Evolutionary conservation across 37 sponge, comb jelly and placozoan genomes (phyloP), one percentile per base, ranked within the genome.

Genomic region (Diacarnus erythraeanus): DNA sequence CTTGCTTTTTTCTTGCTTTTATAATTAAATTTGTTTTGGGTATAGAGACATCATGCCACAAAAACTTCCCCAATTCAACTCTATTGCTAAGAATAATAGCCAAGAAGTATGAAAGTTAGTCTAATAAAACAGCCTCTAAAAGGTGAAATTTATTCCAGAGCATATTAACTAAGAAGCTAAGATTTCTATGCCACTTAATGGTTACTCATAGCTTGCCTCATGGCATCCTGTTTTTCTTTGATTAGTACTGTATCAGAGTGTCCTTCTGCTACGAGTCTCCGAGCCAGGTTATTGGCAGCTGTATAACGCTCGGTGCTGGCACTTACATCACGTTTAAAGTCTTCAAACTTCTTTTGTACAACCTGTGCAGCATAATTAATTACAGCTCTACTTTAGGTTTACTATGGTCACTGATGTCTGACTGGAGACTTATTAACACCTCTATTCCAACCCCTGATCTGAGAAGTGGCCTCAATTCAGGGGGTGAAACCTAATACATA

Each of bases 291-390:
- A 59, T 90, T 90, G 37, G 72, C 93, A 38, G 97, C 82, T 31
- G 83, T 83, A 77, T 93, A 96, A 33, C 85, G 83, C 59, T 90
- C 93, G 2, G 88, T 82, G 69, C 89, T 87, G 26, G 84, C 87
- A 71, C 38, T 76, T 21, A 93, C 77, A 69, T 92, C 91, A 0
- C 84, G 78, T 38, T 82, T 75, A 69, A 96, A 96, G 43, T 90
- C 91, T 4, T 91, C 91, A 80, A 96, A 96, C 74, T 96, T 93
- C 86, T 96, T 93, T 91, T 93, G 93, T 31, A 96, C 67, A 25
- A 88, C 84, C 89, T 92, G 77, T 27, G 40, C 23, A 56, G 23
- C 5, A 38, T 20, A 34, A 68, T 10, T 6, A 38, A 68, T 3
- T 5, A 68, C 51, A 6, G n/a, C n/a, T n/a, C n/a, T n/a, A n/a